phyloP scores from a whole-genome alignment of 2,113 vertebrate species.

The Empidonax alnorum region DNA sequence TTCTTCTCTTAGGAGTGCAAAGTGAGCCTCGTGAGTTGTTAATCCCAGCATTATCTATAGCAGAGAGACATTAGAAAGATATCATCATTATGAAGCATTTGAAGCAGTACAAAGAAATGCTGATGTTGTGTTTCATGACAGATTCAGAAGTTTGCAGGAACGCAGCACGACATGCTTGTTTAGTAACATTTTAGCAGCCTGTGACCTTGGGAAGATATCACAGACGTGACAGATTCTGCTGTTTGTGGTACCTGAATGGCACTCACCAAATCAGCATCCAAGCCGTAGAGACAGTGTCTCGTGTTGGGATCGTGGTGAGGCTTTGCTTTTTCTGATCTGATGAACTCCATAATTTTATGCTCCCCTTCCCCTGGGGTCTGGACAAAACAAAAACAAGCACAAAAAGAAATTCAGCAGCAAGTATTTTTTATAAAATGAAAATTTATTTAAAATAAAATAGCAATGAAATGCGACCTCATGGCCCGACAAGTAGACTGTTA shows the following conservation, averaged over 20 bases:
- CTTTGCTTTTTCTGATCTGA: constrained; percentile 89
- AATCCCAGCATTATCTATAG: constrained; percentile 96
- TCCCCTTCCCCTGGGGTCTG: constrained; percentile 98
- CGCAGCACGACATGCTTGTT: not conserved
- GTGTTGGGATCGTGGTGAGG: constrained; percentile 92
- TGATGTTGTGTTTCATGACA: not conserved
- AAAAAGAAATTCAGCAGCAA: not conserved
- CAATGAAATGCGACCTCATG: constrained; percentile 87
- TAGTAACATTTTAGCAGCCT: not conserved
- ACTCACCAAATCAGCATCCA: constrained; percentile 97
- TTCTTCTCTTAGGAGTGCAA: constrained; percentile 97
- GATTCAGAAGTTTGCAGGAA: not conserved
- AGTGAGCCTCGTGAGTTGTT: constrained; percentile 96
- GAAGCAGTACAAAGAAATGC: not conserved
- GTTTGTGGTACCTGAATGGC: not conserved
- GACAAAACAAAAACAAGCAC: not conserved
- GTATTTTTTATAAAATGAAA: not conserved
- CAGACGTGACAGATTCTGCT: not conserved
- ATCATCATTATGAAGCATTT: not conserved
- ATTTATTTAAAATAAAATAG: not conserved
- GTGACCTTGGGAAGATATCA: not conserved
- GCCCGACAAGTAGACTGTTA: constrained; percentile 93
- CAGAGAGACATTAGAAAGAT: constrained; percentile 43
- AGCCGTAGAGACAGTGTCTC: constrained; percentile 95
- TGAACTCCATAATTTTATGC: constrained; percentile 99